Percentiles rank a stretch among this genome's conserved stretches.
Conservation (phyloP, 2,113 vertebrate genomes). For the Megaleporinus macrocephalus region DNA sequence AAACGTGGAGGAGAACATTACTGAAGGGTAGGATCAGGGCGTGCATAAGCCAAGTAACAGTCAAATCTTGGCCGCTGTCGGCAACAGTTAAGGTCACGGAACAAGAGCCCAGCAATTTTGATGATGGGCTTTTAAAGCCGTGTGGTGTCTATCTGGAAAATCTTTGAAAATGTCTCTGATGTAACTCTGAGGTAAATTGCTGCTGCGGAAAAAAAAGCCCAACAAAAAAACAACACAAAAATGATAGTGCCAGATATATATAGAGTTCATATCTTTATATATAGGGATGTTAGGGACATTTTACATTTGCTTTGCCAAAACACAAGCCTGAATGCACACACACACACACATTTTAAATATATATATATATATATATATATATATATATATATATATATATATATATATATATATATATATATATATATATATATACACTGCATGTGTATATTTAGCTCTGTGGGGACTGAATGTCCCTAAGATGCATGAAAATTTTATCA, state of each 20-base stretch:
- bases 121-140: conserved; percentile 52
- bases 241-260: neutral
- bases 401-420: neutral
- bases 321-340: neutral
- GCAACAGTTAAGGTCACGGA: conserved; percentile 49
- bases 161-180: conserved; percentile 31
- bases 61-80: conserved; percentile 33
- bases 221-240: too few species aligned
- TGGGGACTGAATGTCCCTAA: neutral
- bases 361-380: neutral
- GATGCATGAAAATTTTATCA: conserved; percentile 1
- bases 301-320: neutral
- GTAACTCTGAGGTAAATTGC: conserved; percentile 38
- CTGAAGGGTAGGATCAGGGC: conserved; percentile 43
- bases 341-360: neutral
- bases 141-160: conserved; percentile 33
- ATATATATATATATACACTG: conserved; percentile 1
- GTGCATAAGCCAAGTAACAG: conserved; percentile 34
- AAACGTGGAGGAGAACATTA: conserved; percentile 49
- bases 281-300: neutral
- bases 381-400: neutral
- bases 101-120: conserved; percentile 44
- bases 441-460: neutral
- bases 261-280: neutral
- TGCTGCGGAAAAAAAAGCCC: too few species aligned